phyloP scores from a whole-genome alignment of 2,797 vertebrate genomes.

The Bovichtus variegatus region DNA sequence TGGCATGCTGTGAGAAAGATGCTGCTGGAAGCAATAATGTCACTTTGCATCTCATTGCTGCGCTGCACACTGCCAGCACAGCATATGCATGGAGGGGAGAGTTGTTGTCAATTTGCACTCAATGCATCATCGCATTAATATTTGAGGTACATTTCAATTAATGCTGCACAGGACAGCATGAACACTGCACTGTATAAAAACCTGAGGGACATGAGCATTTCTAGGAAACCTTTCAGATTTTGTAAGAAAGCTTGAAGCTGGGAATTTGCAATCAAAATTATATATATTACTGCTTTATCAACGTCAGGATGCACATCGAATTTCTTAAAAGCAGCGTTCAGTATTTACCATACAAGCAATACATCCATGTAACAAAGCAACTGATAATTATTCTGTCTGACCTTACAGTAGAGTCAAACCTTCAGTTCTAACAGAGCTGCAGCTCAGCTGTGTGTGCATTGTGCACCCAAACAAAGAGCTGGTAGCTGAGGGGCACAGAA shows the following conservation, averaged over 20 bases:
- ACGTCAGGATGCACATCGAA: background rate
- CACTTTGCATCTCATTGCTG: slow-evolving; percentile 74
- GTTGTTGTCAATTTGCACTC: slow-evolving; percentile 58
- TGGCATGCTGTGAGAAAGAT: slow-evolving; percentile 60
- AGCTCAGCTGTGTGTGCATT: slow-evolving; percentile 46
- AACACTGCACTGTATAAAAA: background rate
- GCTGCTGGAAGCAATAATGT: slow-evolving; percentile 77
- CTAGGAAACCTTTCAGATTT: slow-evolving; percentile 3
- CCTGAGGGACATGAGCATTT: slow-evolving; percentile 6
- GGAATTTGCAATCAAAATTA: background rate
- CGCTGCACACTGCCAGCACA: slow-evolving; percentile 62
- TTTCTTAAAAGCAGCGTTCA: background rate
- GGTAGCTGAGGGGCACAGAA: slow-evolving; percentile 56
- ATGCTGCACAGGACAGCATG: slow-evolving; percentile 34
- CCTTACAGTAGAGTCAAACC: slow-evolving; percentile 17
- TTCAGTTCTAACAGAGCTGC: slow-evolving; percentile 21
- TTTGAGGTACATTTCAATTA: slow-evolving; percentile 56
- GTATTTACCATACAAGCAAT: slow-evolving; percentile 6
- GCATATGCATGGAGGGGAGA: slow-evolving; percentile 51
- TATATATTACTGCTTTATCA: background rate
- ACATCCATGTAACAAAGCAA: slow-evolving; percentile 21
- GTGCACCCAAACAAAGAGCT: slow-evolving; percentile 52
- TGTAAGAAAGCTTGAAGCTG: background rate
- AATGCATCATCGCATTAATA: slow-evolving; percentile 73
- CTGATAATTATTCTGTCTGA: slow-evolving; percentile 19